A percentile compares a stretch with the other conserved stretches of the same genome.
Conservation (phyloP, 2,888 invertebrate species). For the Stictocephala bisonia region DNA sequence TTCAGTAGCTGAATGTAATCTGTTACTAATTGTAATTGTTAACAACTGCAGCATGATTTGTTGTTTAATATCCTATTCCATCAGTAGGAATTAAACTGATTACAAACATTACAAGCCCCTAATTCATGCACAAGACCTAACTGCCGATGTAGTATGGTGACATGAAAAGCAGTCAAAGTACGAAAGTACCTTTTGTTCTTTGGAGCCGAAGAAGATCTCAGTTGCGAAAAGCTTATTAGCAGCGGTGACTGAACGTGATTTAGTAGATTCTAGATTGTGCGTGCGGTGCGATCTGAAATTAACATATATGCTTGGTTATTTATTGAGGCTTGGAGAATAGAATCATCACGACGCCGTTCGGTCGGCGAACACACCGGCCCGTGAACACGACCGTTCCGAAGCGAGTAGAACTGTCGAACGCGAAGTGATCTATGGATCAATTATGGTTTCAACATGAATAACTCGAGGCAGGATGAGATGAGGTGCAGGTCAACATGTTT, state of each 20-base stretch:
- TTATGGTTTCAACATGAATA: constrained; percentile 49
- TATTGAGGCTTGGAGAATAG: constrained; percentile 38
- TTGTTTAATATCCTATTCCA: too few relatives aligned
- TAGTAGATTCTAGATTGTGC: constrained; percentile 11
- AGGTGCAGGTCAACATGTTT: constrained; percentile 29
- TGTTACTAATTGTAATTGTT: too few relatives aligned
- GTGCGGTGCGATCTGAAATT: constrained; percentile 33
- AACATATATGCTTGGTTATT: constrained; percentile 36
- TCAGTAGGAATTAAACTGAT: too few relatives aligned
- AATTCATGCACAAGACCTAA: too few relatives aligned
- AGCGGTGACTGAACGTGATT: constrained; percentile 28
- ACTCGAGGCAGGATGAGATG: constrained; percentile 5
- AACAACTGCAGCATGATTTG: too few relatives aligned
- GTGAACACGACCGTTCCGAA: constrained; percentile 12
- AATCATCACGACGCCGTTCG: constrained; percentile 18
- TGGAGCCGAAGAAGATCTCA: too few relatives aligned
- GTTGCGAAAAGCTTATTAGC: constrained; percentile 26
- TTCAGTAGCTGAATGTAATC: too few relatives aligned
- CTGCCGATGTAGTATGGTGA: too few relatives aligned
- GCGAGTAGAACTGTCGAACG: constrained; percentile 21
- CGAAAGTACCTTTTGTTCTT: too few relatives aligned
- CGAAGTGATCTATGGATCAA: constrained; percentile 54
- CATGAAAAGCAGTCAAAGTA: too few relatives aligned
- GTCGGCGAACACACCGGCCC: neutral
- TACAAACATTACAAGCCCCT: too few relatives aligned